Conservation (phyloP, 2,797 vertebrate genomes). For the Novumbra hubbsi region DNA sequence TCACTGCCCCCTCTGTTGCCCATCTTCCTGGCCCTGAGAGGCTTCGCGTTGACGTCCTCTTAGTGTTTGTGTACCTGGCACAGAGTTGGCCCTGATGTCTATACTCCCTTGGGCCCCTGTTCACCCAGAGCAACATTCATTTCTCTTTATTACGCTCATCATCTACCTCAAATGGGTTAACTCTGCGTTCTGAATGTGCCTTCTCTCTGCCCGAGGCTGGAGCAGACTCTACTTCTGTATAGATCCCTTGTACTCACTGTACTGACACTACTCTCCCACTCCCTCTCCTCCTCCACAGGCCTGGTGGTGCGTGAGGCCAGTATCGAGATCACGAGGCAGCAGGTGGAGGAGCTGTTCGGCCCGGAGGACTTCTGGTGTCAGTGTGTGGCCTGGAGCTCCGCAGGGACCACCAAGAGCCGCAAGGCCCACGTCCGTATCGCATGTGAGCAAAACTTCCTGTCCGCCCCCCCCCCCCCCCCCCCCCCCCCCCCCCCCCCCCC, state of each 20-base stretch:
- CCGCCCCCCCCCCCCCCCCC: conserved; percentile 29
- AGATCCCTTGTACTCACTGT: conserved; percentile 9
- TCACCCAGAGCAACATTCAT: conserved; percentile 4
- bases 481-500: conserved; percentile 25
- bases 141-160: conserved; percentile 19
- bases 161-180: conserved; percentile 14
- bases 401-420: conserved; percentile 96
- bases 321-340: conserved; percentile 98
- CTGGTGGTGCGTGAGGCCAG: conserved; percentile 95
- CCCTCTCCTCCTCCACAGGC: conserved; percentile 66
- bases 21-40: neutral
- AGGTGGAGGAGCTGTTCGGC: conserved; percentile 96
- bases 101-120: conserved; percentile 6
- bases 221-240: neutral
- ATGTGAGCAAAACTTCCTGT: conserved; percentile 79
- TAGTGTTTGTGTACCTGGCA: neutral
- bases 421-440: conserved; percentile 96
- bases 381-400: conserved; percentile 98
- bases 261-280: neutral
- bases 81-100: neutral
- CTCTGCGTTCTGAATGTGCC: neutral
- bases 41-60: neutral
- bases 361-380: conserved; percentile 99
- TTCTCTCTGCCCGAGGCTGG: neutral
- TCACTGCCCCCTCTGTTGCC: neutral